Base-by-base conservation (phyloP, 35 echinoderm and acorn worm genomes). In the Hemicentrotus pulcherrimus region DNA sequence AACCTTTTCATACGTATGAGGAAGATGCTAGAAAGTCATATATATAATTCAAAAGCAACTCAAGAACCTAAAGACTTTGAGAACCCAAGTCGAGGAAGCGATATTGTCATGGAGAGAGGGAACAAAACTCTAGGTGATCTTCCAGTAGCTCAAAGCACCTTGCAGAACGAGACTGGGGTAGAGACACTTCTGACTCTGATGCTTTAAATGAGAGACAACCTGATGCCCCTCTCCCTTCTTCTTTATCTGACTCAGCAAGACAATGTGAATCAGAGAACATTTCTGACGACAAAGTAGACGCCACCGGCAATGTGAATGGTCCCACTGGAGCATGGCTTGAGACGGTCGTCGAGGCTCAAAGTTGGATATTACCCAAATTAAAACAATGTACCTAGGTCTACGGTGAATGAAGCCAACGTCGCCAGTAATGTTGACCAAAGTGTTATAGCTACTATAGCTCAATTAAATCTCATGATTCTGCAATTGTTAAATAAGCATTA, bases 401-500 rank as follows among this genome's bases (percentile, higher is more conserved):
- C 86, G 28, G 86, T 87, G 86, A 87, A 33, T 30, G 86, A 87
- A 87, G 86, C 86, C 32, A 33, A 87, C 28, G 86, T 87, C n/a
- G n/a, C 28, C 32, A 31, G 2, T 33, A 30, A 87, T 30, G 32
- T 31, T 30, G 32, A 87, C 6, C 86, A 30, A 30, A 87, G 32
- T 33, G 16, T 87, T 33, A 87, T 87, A 87, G 86, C 86, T 31
- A 33, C 28, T 87, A 87, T 87, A 31, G 86, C 86, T 87, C 28
- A 87, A 87, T 87, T 9, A 87, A 87, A 87, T 87, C 86, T 87
- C 86, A 30, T 87, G 86, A 87, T 87, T 31, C 28, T 87, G 86
- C 86, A 87, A 33, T 31, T 87, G 86, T 87, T 87, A 87, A 87
- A 55, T 55, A 55, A 1, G 50, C 50, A 55, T 55, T 55, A 55